phyloP scores from a whole-genome alignment of 2,113 vertebrate species.

The Choloepus hoffmanni region DNA sequence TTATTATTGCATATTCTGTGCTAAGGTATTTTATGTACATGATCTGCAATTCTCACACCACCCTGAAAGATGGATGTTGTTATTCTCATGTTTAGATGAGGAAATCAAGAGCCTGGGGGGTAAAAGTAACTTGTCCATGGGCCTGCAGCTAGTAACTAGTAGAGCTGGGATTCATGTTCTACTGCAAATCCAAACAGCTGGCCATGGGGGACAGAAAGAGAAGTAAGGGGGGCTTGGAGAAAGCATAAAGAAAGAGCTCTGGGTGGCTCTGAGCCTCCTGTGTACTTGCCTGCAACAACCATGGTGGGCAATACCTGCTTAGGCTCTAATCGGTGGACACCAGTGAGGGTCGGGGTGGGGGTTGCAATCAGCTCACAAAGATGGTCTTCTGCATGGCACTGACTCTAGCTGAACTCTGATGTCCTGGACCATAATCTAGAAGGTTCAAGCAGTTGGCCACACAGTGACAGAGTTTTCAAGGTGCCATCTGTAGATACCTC shows the following conservation, averaged over 20 bases:
- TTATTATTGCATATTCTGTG: background rate
- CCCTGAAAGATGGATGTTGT: background rate
- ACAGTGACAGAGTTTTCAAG: background rate
- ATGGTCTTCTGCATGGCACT: background rate
- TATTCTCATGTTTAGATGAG: background rate
- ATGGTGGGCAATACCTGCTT: too few species aligned
- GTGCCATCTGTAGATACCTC: background rate
- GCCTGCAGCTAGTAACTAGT: background rate
- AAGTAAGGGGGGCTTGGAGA: background rate
- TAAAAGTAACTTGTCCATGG: background rate
- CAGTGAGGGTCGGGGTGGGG: rapidly evolving
- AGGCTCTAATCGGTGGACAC: background rate
- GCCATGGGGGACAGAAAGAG: background rate
- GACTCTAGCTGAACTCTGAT: background rate
- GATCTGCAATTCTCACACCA: background rate
- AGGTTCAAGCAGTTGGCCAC: background rate
- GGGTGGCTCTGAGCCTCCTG: background rate
- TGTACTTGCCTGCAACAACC: background rate
- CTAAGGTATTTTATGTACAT: background rate
- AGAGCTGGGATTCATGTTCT: background rate
- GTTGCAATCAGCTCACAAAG: background rate
- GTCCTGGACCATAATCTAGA: background rate
- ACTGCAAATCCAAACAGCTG: background rate
- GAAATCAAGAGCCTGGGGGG: background rate
- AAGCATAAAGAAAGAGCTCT: background rate